phyloP scores from a whole-genome alignment of 2,797 vertebrate species.

The Falco peregrinus region DNA sequence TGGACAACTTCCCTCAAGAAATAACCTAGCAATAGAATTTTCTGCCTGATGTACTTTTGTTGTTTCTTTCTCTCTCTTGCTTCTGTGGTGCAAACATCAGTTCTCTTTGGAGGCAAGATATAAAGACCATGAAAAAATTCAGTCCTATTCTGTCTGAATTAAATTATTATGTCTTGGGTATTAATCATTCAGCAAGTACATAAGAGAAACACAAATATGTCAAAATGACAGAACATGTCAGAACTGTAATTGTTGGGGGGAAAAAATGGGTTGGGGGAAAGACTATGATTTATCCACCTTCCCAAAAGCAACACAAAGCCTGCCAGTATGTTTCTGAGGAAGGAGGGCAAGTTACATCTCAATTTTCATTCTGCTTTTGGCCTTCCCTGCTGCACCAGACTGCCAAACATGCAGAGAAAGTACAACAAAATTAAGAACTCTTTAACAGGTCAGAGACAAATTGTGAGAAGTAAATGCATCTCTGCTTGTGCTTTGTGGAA shows the following conservation, averaged over 20 bases:
- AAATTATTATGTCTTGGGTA: constrained; percentile 19
- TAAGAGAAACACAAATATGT: constrained; percentile 30
- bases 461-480: not conserved
- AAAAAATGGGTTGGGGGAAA: not conserved
- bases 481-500: not conserved
- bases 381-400: not conserved
- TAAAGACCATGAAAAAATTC: not conserved
- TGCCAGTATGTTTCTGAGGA: constrained; percentile 22
- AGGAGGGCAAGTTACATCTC: not conserved
- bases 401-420: not conserved
- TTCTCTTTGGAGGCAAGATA: not conserved
- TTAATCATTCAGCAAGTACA: constrained; percentile 55
- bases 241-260: not conserved
- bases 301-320: constrained; percentile 65
- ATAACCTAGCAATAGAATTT: not conserved
- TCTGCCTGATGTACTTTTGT: not conserved
- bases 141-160: not conserved
- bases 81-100: not conserved
- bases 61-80: not conserved
- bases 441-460: not conserved
- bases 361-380: constrained; percentile 12
- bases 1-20: not conserved
- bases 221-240: constrained; percentile 56
- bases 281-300: not conserved
- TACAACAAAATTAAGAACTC: not conserved